These are phyloP conservation scores for Trichonephila inaurata DNA, from an alignment of 1,140 invertebrate species.

Conservation along the genomic window DNA sequence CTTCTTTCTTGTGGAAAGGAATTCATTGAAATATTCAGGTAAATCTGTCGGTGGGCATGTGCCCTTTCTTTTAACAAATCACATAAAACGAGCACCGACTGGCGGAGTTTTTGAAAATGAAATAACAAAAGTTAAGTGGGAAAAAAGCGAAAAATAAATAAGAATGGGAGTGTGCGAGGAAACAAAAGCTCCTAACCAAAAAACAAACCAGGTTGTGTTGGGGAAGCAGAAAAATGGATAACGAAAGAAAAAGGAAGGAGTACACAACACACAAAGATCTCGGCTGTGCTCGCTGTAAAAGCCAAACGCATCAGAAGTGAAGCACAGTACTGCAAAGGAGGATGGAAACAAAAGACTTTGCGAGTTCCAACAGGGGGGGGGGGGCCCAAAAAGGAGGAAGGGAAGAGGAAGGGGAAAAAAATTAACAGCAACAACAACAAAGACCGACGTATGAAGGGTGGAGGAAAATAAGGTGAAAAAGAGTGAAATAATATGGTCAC, in stretches of 20 bases:
- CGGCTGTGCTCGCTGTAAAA: background rate
- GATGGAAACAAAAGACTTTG: slow-evolving; percentile 66
- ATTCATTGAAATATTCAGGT: slow-evolving; percentile 42
- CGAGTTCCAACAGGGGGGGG: background rate
- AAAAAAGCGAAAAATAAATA: background rate
- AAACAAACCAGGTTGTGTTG: slow-evolving; percentile 11
- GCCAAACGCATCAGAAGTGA: background rate
- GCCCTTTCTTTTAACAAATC: slow-evolving; percentile 14
- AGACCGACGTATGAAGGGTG: background rate
- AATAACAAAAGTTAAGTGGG: background rate
- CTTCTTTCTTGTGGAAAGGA: background rate
- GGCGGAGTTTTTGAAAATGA: background rate
- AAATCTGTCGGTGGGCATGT: slow-evolving; percentile 21
- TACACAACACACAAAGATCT: background rate
- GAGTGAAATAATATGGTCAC: slow-evolving; percentile 76
- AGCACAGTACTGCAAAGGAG: background rate
- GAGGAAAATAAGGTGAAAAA: slow-evolving; percentile 72
- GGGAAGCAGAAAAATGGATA: background rate
- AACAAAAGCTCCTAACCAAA: background rate
- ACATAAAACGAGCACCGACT: background rate
- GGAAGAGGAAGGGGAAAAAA: slow-evolving; percentile 9
- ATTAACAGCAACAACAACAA: slow-evolving; percentile 43
- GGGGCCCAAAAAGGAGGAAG: slow-evolving; percentile 19
- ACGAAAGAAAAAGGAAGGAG: background rate
- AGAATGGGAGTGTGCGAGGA: background rate